Evolutionary conservation across 1,140 invertebrate species (phyloP), one percentile per base, ranked within the genome.

Genomic region (Zaprionus nigranus): DNA sequence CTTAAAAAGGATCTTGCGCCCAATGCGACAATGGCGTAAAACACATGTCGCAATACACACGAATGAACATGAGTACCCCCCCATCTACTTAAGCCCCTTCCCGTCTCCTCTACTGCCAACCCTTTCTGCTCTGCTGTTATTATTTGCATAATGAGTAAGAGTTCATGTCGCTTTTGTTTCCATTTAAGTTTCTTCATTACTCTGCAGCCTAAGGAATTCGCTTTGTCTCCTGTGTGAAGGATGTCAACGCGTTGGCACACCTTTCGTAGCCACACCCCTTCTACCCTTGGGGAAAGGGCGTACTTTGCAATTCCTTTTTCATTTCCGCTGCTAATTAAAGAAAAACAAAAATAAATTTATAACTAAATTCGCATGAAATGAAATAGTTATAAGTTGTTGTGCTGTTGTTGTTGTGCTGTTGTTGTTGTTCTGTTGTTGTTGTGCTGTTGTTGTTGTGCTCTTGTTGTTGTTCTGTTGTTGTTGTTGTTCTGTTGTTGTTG

Each of bases 311-410:
- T 88, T 87, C 78, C 77, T 70, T 88, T 81, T 84, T 81, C 81
- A 88, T 88, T 90, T 90, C 81, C 78, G 81, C 81, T 84, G 79
- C 82, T 86, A 86, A 86, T 86, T 82, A 68, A 82, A 79, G 75
- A 75, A 81, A 90, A 88, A 84, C 83, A 84, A 40, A 46, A 46
- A 40, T 57, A 77, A 74, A 90, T 77, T 90, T 81, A 82, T 79
- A 75, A 75, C 5, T n/a, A 22, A 49, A 12, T 24, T 51, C 11
- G 20, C 46, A 12, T 51, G 46, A 24, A 51, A n/a, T 51, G 46
- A 20, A 51, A 81, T 81, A 81, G 77, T 81, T 82, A 80, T 81
- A 36, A 26, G 80, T 73, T 78, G 79, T 67, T 80, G 79, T 80
- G 1, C 1, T 28, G 6, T 2, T 83, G 56, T 75, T 70, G 68